Percentiles rank a stretch among this genome's conserved stretches.
Evolutionary conservation across 2,888 invertebrate species (phyloP).

Genomic region (Scaptomyza reducta): DNA sequence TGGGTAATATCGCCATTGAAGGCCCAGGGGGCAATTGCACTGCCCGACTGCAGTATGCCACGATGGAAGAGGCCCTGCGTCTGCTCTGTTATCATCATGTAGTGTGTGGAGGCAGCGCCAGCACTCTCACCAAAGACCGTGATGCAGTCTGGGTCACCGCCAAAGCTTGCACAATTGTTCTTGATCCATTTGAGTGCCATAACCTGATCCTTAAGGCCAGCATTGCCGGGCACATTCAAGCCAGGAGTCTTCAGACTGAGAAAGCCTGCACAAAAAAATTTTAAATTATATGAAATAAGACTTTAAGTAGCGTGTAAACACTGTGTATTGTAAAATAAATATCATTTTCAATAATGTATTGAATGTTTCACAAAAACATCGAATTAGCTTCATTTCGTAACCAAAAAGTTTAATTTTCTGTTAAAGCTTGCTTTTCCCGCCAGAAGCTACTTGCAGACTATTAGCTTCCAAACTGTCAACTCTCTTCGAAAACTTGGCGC

Average conservation of each 20-base stretch:
- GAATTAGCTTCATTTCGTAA: too few species aligned
- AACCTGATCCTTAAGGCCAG: conserved; percentile 85
- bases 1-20: conserved; percentile 60
- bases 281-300: neutral
- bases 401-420: too few species aligned
- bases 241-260: conserved; percentile 84
- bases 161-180: conserved; percentile 85
- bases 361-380: too few species aligned
- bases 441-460: too few species aligned
- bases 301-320: neutral
- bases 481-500: neutral
- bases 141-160: conserved; percentile 85
- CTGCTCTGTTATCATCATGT: conserved; percentile 85
- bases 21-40: conserved; percentile 76
- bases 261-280: conserved; percentile 82
- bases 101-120: conserved; percentile 85
- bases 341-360: too few species aligned
- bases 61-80: conserved; percentile 84
- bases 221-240: conserved; percentile 85
- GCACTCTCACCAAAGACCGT: conserved; percentile 86
- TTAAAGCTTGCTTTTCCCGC: too few species aligned
- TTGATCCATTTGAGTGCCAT: conserved; percentile 85
- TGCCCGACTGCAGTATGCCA: conserved; percentile 82
- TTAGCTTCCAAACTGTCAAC: neutral
- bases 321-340: too few species aligned